phyloP scores from a whole-genome alignment of 2,888 invertebrate species.

The Marronus borbonicus region DNA sequence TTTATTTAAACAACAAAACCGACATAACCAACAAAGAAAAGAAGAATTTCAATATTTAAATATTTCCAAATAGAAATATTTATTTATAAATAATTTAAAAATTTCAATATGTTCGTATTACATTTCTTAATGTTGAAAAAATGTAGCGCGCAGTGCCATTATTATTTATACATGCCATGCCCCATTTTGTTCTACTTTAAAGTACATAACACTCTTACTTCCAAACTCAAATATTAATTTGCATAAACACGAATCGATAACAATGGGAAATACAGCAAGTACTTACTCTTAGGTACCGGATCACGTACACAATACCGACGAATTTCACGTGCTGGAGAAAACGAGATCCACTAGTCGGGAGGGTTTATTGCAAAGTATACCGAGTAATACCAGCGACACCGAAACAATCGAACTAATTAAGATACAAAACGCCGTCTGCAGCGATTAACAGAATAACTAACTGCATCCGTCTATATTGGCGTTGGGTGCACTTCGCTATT shows the following conservation, averaged over 20 bases:
- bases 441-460: constrained; percentile 44
- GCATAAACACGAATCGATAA: neutral
- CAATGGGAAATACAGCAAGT: constrained; percentile 5
- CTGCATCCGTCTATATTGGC: constrained; percentile 31
- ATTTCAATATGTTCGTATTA: too few relatives aligned
- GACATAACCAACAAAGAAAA: too few relatives aligned
- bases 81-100: too few relatives aligned
- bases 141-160: too few relatives aligned
- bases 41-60: too few relatives aligned
- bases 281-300: neutral
- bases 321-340: constrained; percentile 16
- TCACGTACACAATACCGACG: neutral
- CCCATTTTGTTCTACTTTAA: too few relatives aligned
- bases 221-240: too few relatives aligned
- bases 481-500: constrained; percentile 1
- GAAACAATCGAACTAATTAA: constrained; percentile 40
- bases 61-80: too few relatives aligned
- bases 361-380: constrained; percentile 18
- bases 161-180: too few relatives aligned
- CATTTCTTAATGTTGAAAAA: too few relatives aligned
- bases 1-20: too few relatives aligned
- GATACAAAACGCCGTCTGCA: constrained; percentile 38
- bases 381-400: constrained; percentile 10
- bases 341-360: neutral
- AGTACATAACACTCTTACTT: too few relatives aligned